Evolutionary conservation across 2,888 invertebrate genomes (phyloP), one percentile per base, ranked within the genome.

Genomic region (Chymomyza caudatula): DNA sequence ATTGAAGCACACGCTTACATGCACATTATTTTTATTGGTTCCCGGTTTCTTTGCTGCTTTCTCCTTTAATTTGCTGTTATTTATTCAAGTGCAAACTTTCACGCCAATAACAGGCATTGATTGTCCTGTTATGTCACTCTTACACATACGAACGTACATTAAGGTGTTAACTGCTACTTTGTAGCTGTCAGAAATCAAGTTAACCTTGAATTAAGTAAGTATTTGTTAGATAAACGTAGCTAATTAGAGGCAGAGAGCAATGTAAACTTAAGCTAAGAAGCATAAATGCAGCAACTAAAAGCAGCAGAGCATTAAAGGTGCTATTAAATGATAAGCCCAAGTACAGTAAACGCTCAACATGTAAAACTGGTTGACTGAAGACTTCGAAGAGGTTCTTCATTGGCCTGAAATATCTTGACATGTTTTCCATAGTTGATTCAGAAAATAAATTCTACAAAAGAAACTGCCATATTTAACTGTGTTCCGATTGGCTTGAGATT

Each of bases 11-110:
- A 59, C 56, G 60, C 60, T 69, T 52, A 52, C 51, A 22, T 52
- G 25, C 60, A 19, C 61, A 59, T 43, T 53, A 56, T 60, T 29
- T 37, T 55, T 67, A 65, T 62, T 62, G 29, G 29, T 67, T 49
- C 51, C 25, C 17, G 15, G n/a, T 0, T 8, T 43, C n/a, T 43
- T n/a, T 54, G 43, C 13, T 0, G 25, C 2, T 11, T 20, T 22
- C 15, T 13, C 20, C 23, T 60, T 57, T 63, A 60, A 37, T 37
- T 37, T 37, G 29, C 29, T 11, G 54, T 55, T 60, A 52, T 69
- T 73, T 66, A 69, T 42, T 19, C 51, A 69, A 67, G 81, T 86
- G 85, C 60, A 63, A 78, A 58, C 58, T 65, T 78, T 76, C 53
- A 17, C 70, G 63, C 67, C 67, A 57, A 51, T 63, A 61, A 63